Conservation (phyloP, 2,888 invertebrate species). For the Dermolepida albohirtum region DNA sequence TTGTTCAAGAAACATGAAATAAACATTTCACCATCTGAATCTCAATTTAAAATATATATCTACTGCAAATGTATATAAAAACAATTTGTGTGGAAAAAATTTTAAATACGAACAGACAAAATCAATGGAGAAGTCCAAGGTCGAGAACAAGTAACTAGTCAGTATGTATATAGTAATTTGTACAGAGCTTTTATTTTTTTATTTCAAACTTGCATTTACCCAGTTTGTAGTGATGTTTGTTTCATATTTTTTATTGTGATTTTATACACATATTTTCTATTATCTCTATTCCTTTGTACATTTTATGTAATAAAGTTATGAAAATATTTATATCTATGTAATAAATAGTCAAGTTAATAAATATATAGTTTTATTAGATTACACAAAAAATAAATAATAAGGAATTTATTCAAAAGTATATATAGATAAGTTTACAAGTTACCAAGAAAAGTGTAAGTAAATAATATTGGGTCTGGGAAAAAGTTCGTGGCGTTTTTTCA, state of each 20-base stretch:
- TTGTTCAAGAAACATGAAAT: too few relatives aligned
- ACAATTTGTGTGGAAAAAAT: conserved; percentile 25
- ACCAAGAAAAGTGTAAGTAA: too few relatives aligned
- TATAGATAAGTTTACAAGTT: too few relatives aligned
- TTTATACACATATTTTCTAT: conserved; percentile 31
- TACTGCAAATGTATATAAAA: conserved; percentile 4
- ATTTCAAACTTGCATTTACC: conserved; percentile 23
- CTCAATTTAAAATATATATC: conserved; percentile 32
- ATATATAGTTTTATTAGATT: neutral
- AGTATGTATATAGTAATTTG: conserved; percentile 45
- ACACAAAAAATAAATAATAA: too few relatives aligned
- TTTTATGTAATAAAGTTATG: conserved; percentile 41
- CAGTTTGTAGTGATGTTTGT: conserved; percentile 19
- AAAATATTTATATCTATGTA: conserved; percentile 45
- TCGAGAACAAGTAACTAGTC: conserved; percentile 40
- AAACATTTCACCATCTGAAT: conserved; percentile 24
- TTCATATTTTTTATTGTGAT: conserved; percentile 35
- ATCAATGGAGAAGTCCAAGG: conserved; percentile 9
- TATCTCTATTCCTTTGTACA: conserved; percentile 35
- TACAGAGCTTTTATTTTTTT: conserved; percentile 41
- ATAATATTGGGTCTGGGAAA: too few relatives aligned
- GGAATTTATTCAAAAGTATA: too few relatives aligned
- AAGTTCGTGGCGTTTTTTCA: too few relatives aligned
- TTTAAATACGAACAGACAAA: conserved; percentile 28
- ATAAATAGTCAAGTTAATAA: conserved; percentile 41